phyloP scores from a whole-genome alignment of 2,888 invertebrate genomes.

The Azorinus chamasolen region DNA sequence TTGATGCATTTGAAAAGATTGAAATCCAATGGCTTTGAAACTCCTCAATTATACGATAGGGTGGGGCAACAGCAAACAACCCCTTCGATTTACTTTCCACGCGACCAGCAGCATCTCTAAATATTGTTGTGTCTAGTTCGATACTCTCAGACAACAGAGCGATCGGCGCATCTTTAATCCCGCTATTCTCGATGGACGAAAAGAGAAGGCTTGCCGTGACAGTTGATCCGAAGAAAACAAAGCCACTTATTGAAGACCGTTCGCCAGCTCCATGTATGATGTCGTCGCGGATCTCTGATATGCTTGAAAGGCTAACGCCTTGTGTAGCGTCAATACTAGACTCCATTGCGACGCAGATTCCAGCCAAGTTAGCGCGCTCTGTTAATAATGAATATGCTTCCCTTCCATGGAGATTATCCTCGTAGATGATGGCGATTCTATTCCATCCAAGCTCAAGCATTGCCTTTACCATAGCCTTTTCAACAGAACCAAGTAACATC shows the following conservation, averaged over 20 bases:
- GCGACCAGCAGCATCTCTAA: background rate
- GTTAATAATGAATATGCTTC: constrained; percentile 38
- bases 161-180: constrained; percentile 20
- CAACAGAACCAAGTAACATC: too few species aligned
- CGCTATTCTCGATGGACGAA: constrained; percentile 10
- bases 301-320: constrained; percentile 15
- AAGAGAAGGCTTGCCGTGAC: constrained; percentile 26
- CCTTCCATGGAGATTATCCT: constrained; percentile 61
- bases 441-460: constrained; percentile 67
- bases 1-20: constrained; percentile 36
- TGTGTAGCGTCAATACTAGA: constrained; percentile 7
- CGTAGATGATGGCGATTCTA: constrained; percentile 68
- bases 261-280: constrained; percentile 13
- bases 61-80: constrained; percentile 21
- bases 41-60: constrained; percentile 35
- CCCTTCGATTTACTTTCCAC: constrained; percentile 29
- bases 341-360: constrained; percentile 56
- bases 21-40: constrained; percentile 37
- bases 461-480: constrained; percentile 64
- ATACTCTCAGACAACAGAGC: constrained; percentile 37
- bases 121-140: constrained; percentile 16
- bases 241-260: constrained; percentile 11
- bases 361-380: constrained; percentile 11
- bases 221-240: constrained; percentile 30
- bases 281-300: constrained; percentile 10